These are phyloP conservation scores for Mohoua ochrocephala DNA, from an alignment of 2,113 vertebrate species.

Conservation along the genomic window DNA sequence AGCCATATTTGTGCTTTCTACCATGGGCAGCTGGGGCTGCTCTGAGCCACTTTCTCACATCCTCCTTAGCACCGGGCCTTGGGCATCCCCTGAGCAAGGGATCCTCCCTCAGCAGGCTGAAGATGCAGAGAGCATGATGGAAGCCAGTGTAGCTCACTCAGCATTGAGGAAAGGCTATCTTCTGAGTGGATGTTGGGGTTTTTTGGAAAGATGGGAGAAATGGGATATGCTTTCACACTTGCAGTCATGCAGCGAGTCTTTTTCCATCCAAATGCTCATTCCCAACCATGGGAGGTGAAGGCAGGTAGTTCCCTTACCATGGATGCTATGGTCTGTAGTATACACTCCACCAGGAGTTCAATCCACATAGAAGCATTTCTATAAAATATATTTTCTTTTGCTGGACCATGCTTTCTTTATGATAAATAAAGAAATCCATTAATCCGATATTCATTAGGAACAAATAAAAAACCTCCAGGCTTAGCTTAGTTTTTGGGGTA, in stretches of 20 bases:
- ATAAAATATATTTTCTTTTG: neutral
- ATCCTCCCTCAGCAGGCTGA: neutral
- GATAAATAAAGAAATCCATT: no score
- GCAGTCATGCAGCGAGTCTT: neutral
- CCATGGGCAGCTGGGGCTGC: neutral
- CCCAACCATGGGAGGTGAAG: fast-evolving
- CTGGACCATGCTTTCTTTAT: neutral
- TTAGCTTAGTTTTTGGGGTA: neutral
- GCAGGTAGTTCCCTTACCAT: neutral
- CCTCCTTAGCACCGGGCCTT: fast-evolving
- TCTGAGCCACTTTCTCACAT: neutral
- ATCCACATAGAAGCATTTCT: neutral
- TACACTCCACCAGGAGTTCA: neutral
- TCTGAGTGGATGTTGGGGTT: neutral
- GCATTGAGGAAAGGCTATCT: neutral
- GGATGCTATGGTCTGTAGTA: neutral
- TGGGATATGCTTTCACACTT: neutral
- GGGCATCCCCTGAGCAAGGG: neutral
- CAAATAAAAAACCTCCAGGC: neutral
- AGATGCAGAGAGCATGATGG: neutral
- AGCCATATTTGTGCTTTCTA: neutral
- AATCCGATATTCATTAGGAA: neutral
- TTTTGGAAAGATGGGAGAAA: neutral
- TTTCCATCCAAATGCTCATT: neutral
- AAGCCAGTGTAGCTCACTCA: neutral